Conservation (phyloP, 2,888 invertebrate genomes). For the Netelia virgata region DNA sequence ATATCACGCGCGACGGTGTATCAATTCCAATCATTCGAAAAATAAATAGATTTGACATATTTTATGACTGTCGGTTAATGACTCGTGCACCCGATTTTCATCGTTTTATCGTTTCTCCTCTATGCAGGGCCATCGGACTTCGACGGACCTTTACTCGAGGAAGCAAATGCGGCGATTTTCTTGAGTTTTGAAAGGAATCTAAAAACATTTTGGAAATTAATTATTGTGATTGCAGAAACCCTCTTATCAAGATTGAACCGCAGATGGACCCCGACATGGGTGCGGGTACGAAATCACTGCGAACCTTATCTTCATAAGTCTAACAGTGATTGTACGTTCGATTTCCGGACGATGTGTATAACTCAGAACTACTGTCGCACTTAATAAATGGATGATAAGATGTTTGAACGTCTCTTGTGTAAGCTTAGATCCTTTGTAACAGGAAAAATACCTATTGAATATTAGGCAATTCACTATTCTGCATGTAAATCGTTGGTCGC, state of each 20-base stretch:
- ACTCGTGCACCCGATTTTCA: neutral
- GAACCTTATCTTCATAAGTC: conserved; percentile 23
- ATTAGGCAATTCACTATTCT: neutral
- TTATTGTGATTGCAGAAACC: conserved; percentile 64
- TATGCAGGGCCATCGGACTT: neutral
- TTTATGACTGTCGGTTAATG: conserved; percentile 35
- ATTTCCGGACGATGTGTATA: neutral
- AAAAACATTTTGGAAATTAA: conserved; percentile 45
- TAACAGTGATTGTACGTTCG: neutral
- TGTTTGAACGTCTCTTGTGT: neutral
- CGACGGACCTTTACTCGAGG: neutral
- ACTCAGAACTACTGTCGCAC: neutral
- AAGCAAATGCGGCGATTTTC: neutral
- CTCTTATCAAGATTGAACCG: conserved; percentile 28
- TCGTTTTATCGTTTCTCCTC: neutral
- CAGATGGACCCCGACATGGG: neutral
- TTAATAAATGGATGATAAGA: neutral
- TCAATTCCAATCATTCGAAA: conserved; percentile 21
- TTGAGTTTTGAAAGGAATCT: neutral
- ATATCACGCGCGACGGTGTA: neutral
- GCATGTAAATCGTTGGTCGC: neutral
- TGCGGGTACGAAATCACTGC: neutral
- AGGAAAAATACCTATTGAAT: neutral
- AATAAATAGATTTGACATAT: conserved; percentile 75
- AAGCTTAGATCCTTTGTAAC: neutral